Conservation (phyloP, 1,140 invertebrate genomes). For the Latrodectus geometricus region DNA sequence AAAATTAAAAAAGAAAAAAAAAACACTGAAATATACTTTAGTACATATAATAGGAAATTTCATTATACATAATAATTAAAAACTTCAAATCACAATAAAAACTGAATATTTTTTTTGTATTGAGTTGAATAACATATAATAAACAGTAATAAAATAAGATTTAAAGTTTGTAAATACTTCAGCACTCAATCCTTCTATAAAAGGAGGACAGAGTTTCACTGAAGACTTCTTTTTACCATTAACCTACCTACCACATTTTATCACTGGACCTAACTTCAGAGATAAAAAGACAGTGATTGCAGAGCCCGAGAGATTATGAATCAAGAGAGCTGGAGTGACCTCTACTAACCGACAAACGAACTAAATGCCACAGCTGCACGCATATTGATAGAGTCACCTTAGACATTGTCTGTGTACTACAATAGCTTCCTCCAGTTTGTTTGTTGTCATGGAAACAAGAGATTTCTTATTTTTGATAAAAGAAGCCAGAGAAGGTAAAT, state of each 20-base stretch:
- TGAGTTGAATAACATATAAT: neutral
- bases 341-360: too few species aligned
- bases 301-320: constrained; percentile 24
- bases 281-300: constrained; percentile 31
- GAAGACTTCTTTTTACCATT: constrained; percentile 7
- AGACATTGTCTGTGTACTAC: too few species aligned
- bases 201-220: neutral
- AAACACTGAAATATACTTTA: too few species aligned
- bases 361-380: too few species aligned
- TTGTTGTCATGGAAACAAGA: too few species aligned
- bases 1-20: too few species aligned
- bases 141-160: constrained; percentile 20
- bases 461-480: too few species aligned
- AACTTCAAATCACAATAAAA: neutral
- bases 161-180: constrained; percentile 2
- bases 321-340: neutral
- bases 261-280: constrained; percentile 40
- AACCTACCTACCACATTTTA: constrained; percentile 54
- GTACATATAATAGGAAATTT: too few species aligned
- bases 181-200: neutral
- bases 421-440: too few species aligned
- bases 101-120: neutral
- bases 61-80: neutral
- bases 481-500: too few species aligned
- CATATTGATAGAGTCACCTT: too few species aligned